Evolutionary conservation across 2,797 vertebrate genomes (phyloP).

Genomic region (Neosilurus mollespiculum): DNA sequence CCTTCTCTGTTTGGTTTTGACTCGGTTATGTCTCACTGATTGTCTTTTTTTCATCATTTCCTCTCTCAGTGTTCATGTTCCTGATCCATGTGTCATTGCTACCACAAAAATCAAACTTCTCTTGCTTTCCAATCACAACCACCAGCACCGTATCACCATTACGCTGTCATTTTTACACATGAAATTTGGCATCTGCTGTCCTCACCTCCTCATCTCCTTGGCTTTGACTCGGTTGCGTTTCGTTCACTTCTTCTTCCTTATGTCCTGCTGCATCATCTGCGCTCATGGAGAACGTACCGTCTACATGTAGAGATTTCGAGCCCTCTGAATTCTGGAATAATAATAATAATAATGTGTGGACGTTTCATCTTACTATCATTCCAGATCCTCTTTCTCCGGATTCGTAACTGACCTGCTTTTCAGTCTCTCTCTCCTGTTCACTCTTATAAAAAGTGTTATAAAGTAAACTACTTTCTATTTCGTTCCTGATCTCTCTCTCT

Average conservation of each 20-base stretch:
- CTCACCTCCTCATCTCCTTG: conserved; percentile 19
- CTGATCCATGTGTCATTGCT: not conserved
- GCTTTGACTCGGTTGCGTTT: conserved; percentile 43
- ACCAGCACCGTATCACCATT: not conserved
- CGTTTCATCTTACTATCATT: not conserved
- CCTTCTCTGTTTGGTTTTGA: too few relatives aligned
- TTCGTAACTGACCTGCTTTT: not conserved
- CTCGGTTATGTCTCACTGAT: too few relatives aligned
- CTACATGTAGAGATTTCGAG: not conserved
- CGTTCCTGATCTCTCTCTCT: not conserved
- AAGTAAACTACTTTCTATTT: not conserved
- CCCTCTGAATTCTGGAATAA: not conserved
- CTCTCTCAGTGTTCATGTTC: not conserved
- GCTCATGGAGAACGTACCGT: not conserved
- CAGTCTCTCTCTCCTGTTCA: not conserved
- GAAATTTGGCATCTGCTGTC: not conserved
- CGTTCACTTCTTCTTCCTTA: not conserved
- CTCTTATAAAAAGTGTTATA: not conserved
- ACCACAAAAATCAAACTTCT: not conserved
- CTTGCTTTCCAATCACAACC: not conserved
- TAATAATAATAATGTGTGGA: not conserved
- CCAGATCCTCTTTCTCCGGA: too few relatives aligned
- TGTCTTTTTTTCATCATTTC: not conserved
- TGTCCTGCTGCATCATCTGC: not conserved
- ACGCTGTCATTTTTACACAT: not conserved